phyloP scores from a whole-genome alignment of 2,888 invertebrate genomes.

The Endomychus coccineus region DNA sequence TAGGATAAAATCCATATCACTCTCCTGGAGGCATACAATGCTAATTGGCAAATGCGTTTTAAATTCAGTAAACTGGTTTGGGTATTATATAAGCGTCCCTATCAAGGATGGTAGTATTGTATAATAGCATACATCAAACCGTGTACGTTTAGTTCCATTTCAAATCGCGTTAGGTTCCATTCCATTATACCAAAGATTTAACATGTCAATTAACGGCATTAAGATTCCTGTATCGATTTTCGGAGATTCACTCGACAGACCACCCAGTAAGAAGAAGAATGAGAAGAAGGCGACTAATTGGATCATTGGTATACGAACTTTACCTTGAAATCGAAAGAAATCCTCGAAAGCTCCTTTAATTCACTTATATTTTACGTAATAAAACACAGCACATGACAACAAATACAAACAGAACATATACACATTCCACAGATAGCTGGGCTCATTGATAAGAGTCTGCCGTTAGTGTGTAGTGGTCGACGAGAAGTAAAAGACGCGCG shows the following conservation, averaged over 20 bases:
- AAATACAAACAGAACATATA: too few species aligned
- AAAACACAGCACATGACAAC: too few species aligned
- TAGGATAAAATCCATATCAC: too few species aligned
- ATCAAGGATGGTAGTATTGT: conserved; percentile 25
- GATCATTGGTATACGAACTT: too few species aligned
- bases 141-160: conserved; percentile 36
- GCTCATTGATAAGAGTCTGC: too few species aligned
- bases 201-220: conserved; percentile 40
- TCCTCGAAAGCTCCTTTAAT: too few species aligned
- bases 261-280: conserved; percentile 9
- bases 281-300: conserved; percentile 10
- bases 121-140: conserved; percentile 28
- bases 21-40: too few species aligned
- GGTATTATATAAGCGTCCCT: conserved; percentile 32
- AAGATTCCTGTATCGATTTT: conserved; percentile 29
- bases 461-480: too few species aligned
- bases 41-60: conserved; percentile 11
- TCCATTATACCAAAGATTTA: conserved; percentile 31
- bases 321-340: conserved; percentile 13
- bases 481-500: conserved; percentile 3
- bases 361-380: too few species aligned
- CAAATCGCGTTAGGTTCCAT: conserved; percentile 27
- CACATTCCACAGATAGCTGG: too few species aligned
- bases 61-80: conserved; percentile 33
- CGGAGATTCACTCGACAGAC: background rate